These are phyloP conservation scores for Endotricha flammealis DNA, from an alignment of 2,888 invertebrate species.

Conservation along the genomic window DNA sequence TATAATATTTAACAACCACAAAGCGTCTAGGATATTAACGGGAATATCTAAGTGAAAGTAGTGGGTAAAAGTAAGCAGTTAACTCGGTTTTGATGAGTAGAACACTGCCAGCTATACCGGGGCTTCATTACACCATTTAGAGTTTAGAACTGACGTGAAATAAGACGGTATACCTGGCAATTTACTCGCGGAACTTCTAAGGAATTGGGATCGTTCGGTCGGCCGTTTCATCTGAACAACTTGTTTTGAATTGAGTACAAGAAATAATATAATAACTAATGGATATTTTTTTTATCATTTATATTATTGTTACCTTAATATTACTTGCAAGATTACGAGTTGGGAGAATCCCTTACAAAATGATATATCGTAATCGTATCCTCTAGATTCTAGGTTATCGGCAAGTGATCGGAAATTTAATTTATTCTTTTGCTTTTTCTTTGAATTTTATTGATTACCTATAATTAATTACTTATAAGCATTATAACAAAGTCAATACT, in stretches of 20 bases:
- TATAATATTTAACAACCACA: not conserved
- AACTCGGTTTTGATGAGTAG: constrained; percentile 1
- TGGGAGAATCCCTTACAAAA: too few species aligned
- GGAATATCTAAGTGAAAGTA: constrained; percentile 7
- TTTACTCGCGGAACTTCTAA: not conserved
- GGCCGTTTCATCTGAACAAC: not conserved
- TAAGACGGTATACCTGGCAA: not conserved
- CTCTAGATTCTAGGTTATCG: too few species aligned
- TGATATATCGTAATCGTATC: too few species aligned
- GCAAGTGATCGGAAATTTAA: too few species aligned
- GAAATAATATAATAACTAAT: too few species aligned
- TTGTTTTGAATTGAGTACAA: not conserved
- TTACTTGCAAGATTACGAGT: too few species aligned
- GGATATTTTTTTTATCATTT: too few species aligned
- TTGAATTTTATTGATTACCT: too few species aligned
- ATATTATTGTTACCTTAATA: too few species aligned
- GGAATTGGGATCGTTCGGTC: not conserved
- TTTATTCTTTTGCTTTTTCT: too few species aligned
- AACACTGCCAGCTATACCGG: not conserved
- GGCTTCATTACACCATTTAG: not conserved
- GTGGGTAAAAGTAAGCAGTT: constrained; percentile 2
- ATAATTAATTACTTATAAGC: too few species aligned
- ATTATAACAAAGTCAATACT: too few species aligned
- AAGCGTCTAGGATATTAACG: constrained; percentile 6
- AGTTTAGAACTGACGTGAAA: not conserved